Conservation (phyloP, 2,113 vertebrate genomes). For the Melanostigma gelatinosum region DNA sequence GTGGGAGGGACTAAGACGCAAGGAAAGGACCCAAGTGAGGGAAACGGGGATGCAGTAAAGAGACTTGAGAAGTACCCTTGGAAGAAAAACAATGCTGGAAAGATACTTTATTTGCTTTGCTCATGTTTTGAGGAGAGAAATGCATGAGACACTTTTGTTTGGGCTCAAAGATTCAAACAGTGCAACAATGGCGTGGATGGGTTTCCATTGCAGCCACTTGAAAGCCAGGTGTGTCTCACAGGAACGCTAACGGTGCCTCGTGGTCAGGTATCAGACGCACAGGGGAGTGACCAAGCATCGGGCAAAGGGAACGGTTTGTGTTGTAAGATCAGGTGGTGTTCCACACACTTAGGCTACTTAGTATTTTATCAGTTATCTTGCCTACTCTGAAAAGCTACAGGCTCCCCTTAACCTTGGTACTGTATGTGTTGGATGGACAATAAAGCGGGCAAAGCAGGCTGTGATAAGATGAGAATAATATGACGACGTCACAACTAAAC, state of each 20-base stretch:
- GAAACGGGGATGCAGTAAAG: too few relatives aligned
- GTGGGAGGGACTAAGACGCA: too few relatives aligned
- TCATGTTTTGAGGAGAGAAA: neutral
- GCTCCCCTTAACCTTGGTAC: neutral
- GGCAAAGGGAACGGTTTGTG: neutral
- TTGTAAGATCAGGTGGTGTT: neutral
- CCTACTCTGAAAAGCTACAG: neutral
- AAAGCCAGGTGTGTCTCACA: too few relatives aligned
- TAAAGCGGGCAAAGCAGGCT: neutral
- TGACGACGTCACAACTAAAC: neutral
- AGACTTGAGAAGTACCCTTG: too few relatives aligned
- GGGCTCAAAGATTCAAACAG: neutral
- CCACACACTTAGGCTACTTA: too few relatives aligned
- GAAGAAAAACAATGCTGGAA: neutral
- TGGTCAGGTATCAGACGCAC: too few relatives aligned
- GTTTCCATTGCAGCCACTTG: too few relatives aligned
- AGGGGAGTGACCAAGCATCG: too few relatives aligned
- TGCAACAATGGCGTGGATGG: neutral
- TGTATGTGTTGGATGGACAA: neutral
- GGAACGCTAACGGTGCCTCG: too few relatives aligned
- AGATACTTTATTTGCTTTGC: neutral
- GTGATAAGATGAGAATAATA: neutral
- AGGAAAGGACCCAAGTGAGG: too few relatives aligned
- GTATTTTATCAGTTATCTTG: neutral
- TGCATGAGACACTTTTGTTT: neutral